phyloP scores from a whole-genome alignment of 2,797 vertebrate genomes.

The Buceros bicornis region DNA sequence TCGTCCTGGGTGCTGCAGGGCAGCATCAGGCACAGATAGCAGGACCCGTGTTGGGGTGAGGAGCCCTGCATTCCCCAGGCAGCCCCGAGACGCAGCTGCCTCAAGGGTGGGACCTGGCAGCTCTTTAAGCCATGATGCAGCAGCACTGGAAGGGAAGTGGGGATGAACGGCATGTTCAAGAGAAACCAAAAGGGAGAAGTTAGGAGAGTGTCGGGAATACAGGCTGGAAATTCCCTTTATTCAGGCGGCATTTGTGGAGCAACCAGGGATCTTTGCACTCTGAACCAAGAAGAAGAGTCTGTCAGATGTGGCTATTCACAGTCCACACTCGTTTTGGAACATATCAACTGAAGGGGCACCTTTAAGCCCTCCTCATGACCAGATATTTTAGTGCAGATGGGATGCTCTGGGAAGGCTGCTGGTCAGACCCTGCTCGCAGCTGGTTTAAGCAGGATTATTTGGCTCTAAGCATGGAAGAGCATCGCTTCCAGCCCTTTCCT shows the following conservation, averaged over 20 bases:
- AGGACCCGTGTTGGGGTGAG: fast-evolving
- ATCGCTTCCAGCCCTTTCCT: background rate
- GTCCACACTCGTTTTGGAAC: background rate
- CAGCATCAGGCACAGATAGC: background rate
- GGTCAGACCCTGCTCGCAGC: fast-evolving
- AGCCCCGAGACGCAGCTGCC: background rate
- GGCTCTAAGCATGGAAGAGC: background rate
- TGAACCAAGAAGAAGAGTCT: background rate
- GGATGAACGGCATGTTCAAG: background rate
- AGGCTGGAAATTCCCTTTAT: constrained; percentile 25
- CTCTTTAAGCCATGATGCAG: constrained; percentile 46
- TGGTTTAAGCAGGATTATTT: background rate
- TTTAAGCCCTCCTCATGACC: background rate
- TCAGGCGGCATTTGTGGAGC: background rate
- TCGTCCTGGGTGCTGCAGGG: background rate
- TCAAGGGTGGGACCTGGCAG: constrained; percentile 57
- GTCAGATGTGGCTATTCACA: background rate
- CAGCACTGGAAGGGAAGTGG: background rate
- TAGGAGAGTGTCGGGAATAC: fast-evolving
- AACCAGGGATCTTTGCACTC: background rate
- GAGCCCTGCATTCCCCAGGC: background rate
- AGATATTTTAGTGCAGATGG: background rate
- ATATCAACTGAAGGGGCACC: background rate
- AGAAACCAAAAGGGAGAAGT: background rate
- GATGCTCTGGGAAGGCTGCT: background rate